Evolutionary conservation across 2,113 vertebrate genomes (phyloP).

Genomic region (Heptranchias perlo): DNA sequence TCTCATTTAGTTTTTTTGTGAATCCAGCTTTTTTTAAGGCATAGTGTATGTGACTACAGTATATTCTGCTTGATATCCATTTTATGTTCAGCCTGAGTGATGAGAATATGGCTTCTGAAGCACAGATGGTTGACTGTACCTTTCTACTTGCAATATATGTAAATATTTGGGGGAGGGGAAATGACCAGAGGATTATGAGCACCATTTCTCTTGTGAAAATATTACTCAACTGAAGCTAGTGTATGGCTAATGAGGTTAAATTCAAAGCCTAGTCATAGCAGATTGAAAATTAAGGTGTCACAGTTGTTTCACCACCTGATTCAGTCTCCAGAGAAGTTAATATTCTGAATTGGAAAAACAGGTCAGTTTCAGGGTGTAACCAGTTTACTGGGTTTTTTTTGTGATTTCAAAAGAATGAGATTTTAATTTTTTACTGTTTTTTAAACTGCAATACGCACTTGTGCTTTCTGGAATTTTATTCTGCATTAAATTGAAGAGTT

Average conservation of each 20-base stretch:
- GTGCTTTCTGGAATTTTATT: background rate
- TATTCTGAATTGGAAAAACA: background rate
- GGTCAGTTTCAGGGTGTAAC: background rate
- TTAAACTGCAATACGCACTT: background rate
- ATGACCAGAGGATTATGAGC: background rate
- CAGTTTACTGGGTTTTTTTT: background rate
- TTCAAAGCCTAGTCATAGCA: background rate
- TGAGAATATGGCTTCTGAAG: background rate
- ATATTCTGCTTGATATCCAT: background rate
- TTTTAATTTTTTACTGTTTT: background rate
- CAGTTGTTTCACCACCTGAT: background rate
- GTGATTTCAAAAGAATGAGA: background rate
- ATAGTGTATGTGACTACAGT: background rate
- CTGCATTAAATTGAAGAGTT: background rate
- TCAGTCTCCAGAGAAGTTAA: background rate
- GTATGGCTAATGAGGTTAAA: background rate
- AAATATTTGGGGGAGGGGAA: background rate
- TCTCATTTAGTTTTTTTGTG: background rate
- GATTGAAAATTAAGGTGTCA: background rate
- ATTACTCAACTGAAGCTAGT: background rate
- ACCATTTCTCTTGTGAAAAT: background rate
- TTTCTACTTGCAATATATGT: background rate
- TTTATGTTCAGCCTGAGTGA: background rate
- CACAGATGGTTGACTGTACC: background rate
- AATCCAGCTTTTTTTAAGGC: background rate